A percentile compares a stretch with the other conserved stretches of the same genome.
Evolutionary conservation across 2,113 vertebrate genomes (phyloP).

Genomic region (Cichladusa arquata): DNA sequence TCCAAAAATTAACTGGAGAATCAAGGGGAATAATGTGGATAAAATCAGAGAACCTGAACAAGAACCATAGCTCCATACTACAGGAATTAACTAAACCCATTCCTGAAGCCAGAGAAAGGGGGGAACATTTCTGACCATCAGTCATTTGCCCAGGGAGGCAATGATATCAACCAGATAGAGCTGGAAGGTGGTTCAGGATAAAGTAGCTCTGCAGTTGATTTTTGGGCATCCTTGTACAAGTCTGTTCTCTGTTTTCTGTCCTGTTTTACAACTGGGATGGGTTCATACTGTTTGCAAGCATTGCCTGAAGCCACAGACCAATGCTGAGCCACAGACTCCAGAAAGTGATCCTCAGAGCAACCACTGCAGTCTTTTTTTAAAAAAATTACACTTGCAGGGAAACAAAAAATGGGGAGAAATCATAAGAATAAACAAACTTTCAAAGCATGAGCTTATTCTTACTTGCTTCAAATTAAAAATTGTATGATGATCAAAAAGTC

Average conservation of each 20-base stretch:
- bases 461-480: neutral
- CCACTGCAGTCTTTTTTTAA: neutral
- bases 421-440: neutral
- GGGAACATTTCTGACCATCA: neutral
- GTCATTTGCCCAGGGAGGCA: neutral
- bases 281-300: neutral
- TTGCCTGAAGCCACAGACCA: neutral
- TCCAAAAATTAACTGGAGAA: neutral
- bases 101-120: neutral
- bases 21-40: neutral
- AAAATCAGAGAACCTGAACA: neutral
- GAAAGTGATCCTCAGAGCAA: neutral
- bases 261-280: neutral
- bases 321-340: neutral
- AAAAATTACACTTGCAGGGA: neutral
- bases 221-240: neutral
- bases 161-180: neutral
- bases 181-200: neutral
- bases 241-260: neutral
- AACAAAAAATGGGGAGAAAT: neutral
- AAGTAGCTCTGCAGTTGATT: neutral
- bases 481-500: neutral
- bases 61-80: accelerated
- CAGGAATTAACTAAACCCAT: neutral
- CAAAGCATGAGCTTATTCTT: neutral